These are phyloP conservation scores for Gorsachius goisagi DNA, from an alignment of 2,113 vertebrate genomes.

Conservation along the genomic window DNA sequence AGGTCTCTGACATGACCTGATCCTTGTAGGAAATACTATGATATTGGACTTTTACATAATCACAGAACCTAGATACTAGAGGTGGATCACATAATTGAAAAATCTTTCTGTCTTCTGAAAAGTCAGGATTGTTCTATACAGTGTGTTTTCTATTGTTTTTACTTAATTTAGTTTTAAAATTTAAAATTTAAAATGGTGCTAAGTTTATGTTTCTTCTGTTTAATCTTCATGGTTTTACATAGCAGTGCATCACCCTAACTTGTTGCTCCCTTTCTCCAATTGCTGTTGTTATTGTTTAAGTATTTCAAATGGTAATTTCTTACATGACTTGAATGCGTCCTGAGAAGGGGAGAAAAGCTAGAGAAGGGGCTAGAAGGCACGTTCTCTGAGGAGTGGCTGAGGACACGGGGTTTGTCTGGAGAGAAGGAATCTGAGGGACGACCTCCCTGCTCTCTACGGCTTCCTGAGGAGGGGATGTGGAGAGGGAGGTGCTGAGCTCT, in stretches of 20 bases:
- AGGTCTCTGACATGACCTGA: neutral
- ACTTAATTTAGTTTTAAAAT: neutral
- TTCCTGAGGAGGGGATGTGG: neutral
- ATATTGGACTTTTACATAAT: neutral
- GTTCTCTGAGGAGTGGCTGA: fast-evolving
- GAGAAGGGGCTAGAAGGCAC: neutral
- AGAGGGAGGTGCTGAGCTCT: neutral
- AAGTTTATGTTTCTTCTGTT: neutral
- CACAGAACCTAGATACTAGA: neutral
- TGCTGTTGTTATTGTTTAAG: neutral
- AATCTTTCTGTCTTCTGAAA: neutral
- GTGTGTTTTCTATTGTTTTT: neutral
- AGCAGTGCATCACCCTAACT: neutral
- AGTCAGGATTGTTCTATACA: neutral
- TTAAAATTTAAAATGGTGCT: neutral
- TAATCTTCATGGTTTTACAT: neutral
- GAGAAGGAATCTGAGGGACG: neutral
- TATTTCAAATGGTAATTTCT: neutral
- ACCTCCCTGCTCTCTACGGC: too few relatives aligned
- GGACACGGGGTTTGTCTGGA: neutral
- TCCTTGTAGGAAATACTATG: neutral
- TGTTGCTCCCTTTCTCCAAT: neutral
- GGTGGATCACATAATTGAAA: neutral
- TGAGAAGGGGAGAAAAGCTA: neutral
- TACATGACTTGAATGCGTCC: neutral